A percentile compares a stretch with the other conserved stretches of the same genome.
Conservation (phyloP, 1,140 invertebrate genomes). For the Asbolus verrucosus region DNA sequence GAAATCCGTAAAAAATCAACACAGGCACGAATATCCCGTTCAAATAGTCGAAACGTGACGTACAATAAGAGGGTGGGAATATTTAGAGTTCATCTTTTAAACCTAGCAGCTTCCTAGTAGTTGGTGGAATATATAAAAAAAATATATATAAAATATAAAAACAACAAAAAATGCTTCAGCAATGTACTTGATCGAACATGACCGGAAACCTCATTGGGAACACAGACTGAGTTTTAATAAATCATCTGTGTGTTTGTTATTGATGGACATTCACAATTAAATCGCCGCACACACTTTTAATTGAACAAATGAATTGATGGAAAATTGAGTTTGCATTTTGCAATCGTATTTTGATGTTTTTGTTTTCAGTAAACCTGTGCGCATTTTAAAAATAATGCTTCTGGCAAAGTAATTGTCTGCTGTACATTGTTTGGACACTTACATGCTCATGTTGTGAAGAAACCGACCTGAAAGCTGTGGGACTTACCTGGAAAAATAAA, state of each 20-base stretch:
- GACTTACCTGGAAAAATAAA: too few species aligned
- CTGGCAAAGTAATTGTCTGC: constrained; percentile 6
- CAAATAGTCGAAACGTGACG: constrained; percentile 31
- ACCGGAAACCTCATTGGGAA: too few species aligned
- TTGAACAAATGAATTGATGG: constrained; percentile 40
- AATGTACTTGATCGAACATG: constrained; percentile 9
- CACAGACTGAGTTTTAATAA: neutral
- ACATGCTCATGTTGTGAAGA: too few species aligned
- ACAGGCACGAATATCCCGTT: constrained; percentile 29
- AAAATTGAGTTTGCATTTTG: constrained; percentile 36
- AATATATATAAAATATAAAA: too few species aligned
- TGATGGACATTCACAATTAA: constrained; percentile 26
- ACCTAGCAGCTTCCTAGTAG: neutral
- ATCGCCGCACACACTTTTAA: constrained; percentile 12
- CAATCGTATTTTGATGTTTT: neutral
- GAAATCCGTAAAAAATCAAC: constrained; percentile 33
- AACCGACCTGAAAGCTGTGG: too few species aligned
- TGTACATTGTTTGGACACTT: too few species aligned
- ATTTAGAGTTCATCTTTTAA: neutral
- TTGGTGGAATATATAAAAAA: too few species aligned
- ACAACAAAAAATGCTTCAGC: neutral
- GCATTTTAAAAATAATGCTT: too few species aligned
- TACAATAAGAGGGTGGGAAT: constrained; percentile 27
- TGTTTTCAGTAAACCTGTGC: too few species aligned
- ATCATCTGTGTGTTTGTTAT: neutral